Conservation (phyloP, 1,140 invertebrate genomes). For the Drosophila kepulauana region DNA sequence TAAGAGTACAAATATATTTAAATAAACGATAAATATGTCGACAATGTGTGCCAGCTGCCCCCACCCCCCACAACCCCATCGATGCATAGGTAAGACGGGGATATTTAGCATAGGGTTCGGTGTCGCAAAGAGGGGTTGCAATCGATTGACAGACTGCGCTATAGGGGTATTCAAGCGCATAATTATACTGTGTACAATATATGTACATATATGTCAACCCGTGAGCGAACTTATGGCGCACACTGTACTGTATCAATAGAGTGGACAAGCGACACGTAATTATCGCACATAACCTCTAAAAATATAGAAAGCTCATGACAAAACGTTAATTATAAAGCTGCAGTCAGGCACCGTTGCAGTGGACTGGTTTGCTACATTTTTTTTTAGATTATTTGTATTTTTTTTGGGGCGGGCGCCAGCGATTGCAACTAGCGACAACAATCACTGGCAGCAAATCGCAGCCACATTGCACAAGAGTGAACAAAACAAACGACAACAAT, state of each 20-base stretch:
- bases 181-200: conserved; percentile 1
- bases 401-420: conserved; percentile 16
- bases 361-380: conserved; percentile 35
- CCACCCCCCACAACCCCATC: not conserved
- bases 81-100: too few species aligned
- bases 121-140: conserved; percentile 21
- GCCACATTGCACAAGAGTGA: conserved; percentile 62
- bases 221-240: not conserved
- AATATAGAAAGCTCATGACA: conserved; percentile 26
- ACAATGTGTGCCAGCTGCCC: conserved; percentile 10
- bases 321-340: conserved; percentile 24
- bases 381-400: not conserved
- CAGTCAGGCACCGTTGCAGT: conserved; percentile 45
- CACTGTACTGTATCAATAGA: conserved; percentile 1
- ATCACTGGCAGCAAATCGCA: conserved; percentile 37
- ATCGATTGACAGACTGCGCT: not conserved
- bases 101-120: conserved; percentile 10
- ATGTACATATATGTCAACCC: not conserved
- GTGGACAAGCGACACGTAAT: conserved; percentile 6
- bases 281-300: conserved; percentile 20
- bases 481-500: conserved; percentile 34
- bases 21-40: conserved; percentile 23
- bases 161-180: conserved; percentile 1
- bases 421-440: conserved; percentile 53
- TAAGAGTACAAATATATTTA: conserved; percentile 20